Percentiles rank a stretch among this genome's conserved stretches.
These are phyloP conservation scores for Amniataba percoides DNA, from an alignment of 2,797 vertebrate species.

Conservation along the genomic window DNA sequence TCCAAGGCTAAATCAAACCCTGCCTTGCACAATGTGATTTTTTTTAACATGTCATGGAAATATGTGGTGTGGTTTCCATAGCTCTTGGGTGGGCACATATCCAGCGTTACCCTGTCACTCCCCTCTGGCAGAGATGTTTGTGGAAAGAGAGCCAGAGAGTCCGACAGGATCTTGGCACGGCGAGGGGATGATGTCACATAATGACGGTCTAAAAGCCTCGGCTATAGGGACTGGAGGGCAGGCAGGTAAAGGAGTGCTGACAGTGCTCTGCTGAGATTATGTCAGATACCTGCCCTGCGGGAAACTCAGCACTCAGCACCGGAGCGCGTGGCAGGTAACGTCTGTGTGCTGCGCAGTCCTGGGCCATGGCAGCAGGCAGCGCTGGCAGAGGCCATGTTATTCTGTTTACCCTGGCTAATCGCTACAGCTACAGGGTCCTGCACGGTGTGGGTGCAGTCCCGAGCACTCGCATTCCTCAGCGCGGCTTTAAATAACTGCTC, in stretches of 20 bases:
- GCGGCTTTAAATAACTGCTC: conserved; percentile 84
- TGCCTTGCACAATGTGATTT: conserved; percentile 48
- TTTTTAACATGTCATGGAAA: conserved; percentile 64
- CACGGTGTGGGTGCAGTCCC: conserved; percentile 61
- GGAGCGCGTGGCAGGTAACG: conserved; percentile 47
- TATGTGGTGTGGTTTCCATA: conserved; percentile 56
- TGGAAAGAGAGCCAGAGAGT: conserved; percentile 59
- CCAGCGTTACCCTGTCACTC: conserved; percentile 60
- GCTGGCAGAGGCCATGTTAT: conserved; percentile 69
- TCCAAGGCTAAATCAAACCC: conserved; percentile 49
- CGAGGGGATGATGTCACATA: conserved; percentile 76
- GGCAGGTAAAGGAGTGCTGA: conserved; percentile 73
- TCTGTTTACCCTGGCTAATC: conserved; percentile 81
- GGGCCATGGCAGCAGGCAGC: conserved; percentile 39
- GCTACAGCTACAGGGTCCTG: conserved; percentile 73
- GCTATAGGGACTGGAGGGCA: conserved; percentile 45
- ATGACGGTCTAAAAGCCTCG: conserved; percentile 64
- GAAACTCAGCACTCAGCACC: conserved; percentile 33
- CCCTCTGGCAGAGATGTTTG: conserved; percentile 57
- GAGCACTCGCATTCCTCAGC: conserved; percentile 76
- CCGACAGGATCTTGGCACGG: conserved; percentile 71
- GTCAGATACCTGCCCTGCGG: conserved; percentile 69
- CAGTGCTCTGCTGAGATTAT: conserved; percentile 70
- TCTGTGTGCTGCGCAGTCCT: conserved; percentile 30
- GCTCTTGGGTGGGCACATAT: conserved; percentile 61